A percentile compares a stretch with the other conserved stretches of the same genome.
Evolutionary conservation across 1,140 invertebrate genomes (phyloP).

Genomic region (Lethrus apterus): DNA sequence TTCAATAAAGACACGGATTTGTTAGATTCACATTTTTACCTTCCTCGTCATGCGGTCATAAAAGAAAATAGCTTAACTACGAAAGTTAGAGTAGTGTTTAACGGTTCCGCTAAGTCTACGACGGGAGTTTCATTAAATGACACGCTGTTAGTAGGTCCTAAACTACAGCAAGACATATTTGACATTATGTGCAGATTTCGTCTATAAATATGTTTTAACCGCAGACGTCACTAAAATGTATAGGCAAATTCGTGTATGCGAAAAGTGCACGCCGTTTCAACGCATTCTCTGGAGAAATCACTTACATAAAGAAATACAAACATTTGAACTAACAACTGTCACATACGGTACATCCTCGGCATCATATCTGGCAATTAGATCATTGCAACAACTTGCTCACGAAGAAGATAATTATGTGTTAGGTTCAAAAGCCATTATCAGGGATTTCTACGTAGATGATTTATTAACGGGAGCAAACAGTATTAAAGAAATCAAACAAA

Average conservation of each 20-base stretch:
- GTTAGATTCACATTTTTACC: conserved; percentile 23
- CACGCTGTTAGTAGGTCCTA: conserved; percentile 17
- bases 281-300: conserved; percentile 12
- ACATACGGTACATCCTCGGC: conserved; percentile 2
- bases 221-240: conserved; percentile 20
- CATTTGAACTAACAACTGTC: background rate
- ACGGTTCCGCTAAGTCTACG: conserved; percentile 26
- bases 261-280: conserved; percentile 11
- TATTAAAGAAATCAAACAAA: background rate
- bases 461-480: background rate
- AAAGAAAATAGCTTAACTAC: conserved; percentile 27
- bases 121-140: conserved; percentile 29
- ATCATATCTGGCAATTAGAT: background rate
- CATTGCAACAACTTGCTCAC: background rate
- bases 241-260: conserved; percentile 9
- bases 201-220: conserved; percentile 5
- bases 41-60: conserved; percentile 36
- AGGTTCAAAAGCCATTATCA: no score
- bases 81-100: conserved; percentile 35
- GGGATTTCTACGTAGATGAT: conserved; percentile 4
- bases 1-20: background rate
- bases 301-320: background rate
- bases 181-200: conserved; percentile 12
- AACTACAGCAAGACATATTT: conserved; percentile 16
- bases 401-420: background rate